phyloP scores from a whole-genome alignment of 2,888 invertebrate species.

The Pinctada fucata region DNA sequence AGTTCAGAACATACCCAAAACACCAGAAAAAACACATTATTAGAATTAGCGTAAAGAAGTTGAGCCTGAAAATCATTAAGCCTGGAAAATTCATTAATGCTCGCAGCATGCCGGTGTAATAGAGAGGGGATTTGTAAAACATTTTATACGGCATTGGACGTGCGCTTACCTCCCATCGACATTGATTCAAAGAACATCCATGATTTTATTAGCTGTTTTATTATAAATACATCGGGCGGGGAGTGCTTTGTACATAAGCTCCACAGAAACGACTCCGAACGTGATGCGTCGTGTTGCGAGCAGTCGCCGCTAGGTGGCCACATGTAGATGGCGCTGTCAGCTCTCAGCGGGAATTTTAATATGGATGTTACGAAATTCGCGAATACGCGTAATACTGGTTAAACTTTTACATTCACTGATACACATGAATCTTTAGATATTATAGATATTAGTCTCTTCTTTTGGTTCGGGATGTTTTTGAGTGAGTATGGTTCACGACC shows the following conservation, averaged over 20 bases:
- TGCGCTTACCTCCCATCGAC: conserved; percentile 8
- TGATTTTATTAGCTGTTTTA: neutral
- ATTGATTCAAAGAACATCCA: neutral
- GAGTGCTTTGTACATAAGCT: neutral
- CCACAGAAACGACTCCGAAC: no score
- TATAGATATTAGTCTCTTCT: no score
- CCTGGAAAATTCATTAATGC: conserved; percentile 24
- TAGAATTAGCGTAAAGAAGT: neutral
- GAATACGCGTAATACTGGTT: no score
- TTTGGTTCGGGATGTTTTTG: no score
- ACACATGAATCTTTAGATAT: no score
- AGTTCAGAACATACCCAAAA: neutral
- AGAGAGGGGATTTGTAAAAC: neutral
- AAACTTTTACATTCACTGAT: no score
- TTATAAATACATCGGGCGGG: neutral
- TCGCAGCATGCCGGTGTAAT: conserved; percentile 10
- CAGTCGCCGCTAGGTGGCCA: no score
- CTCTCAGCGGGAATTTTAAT: no score
- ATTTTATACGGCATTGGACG: neutral
- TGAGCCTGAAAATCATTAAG: conserved; percentile 21
- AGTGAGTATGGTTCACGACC: no score
- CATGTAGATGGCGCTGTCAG: no score
- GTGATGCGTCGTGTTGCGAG: no score
- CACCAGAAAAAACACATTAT: neutral
- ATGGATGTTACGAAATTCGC: no score